Percentiles rank a stretch among this genome's conserved stretches.
phyloP scores from a whole-genome alignment of 2,113 vertebrate species.

The Gadus chalcogrammus region DNA sequence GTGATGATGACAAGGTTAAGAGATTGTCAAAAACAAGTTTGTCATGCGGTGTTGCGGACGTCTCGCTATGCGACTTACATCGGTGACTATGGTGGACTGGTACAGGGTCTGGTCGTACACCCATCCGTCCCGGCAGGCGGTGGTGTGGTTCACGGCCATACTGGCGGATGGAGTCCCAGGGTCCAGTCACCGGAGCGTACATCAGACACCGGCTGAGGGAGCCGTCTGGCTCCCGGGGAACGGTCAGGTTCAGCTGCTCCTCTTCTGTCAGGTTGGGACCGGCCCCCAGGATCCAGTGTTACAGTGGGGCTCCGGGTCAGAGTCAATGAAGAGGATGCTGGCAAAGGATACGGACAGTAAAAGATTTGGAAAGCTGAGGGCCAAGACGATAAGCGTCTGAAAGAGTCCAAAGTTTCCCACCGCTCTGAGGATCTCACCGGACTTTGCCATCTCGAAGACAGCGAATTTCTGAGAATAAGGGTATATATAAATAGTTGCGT shows the following conservation, averaged over 20 bases:
- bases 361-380: slow-evolving; percentile 60
- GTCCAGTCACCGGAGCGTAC: slow-evolving; percentile 74
- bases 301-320: slow-evolving; percentile 65
- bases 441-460: slow-evolving; percentile 54
- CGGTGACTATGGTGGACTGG: slow-evolving; percentile 63
- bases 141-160: slow-evolving; percentile 71
- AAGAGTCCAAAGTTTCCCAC: slow-evolving; percentile 79
- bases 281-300: slow-evolving; percentile 65
- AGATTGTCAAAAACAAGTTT: too few relatives aligned
- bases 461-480: too few relatives aligned
- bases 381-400: slow-evolving; percentile 71
- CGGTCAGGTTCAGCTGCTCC: slow-evolving; percentile 73
- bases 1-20: too few relatives aligned
- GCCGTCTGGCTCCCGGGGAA: slow-evolving; percentile 63
- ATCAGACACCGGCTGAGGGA: slow-evolving; percentile 72
- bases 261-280: slow-evolving; percentile 69
- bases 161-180: slow-evolving; percentile 63
- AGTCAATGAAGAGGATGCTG: slow-evolving; percentile 74
- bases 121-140: slow-evolving; percentile 73
- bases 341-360: slow-evolving; percentile 70
- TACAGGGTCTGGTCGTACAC: slow-evolving; percentile 64
- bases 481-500: too few relatives aligned
- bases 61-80: slow-evolving; percentile 50
- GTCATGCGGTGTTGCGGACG: not conserved
- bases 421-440: slow-evolving; percentile 71